Conservation (phyloP, 2,113 vertebrate species). For the Platycercus adscitus region DNA sequence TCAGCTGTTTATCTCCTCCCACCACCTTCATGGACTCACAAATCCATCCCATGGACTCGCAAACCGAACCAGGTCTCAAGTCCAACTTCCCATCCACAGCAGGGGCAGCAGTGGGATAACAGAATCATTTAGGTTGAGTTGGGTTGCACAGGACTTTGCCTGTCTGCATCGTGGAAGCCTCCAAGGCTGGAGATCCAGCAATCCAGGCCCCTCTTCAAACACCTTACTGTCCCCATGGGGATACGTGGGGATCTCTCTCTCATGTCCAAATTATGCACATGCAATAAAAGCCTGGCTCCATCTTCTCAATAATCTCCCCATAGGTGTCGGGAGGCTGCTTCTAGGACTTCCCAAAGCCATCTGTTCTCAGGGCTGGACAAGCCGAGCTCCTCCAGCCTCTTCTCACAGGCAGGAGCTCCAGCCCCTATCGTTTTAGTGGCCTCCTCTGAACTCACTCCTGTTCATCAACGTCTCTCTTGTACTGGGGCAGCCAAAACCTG, state of each 20-base stretch:
- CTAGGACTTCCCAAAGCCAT: not conserved
- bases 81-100: not conserved
- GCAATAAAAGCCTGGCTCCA: not conserved
- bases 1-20: not conserved
- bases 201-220: not conserved
- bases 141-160: not conserved
- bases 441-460: not conserved
- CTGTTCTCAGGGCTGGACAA: not conserved
- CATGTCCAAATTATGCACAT: not conserved
- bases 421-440: not conserved
- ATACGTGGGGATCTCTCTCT: too few species aligned
- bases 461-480: not conserved
- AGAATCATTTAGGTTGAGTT: not conserved
- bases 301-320: not conserved
- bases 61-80: not conserved
- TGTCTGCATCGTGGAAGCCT: not conserved
- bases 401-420: not conserved
- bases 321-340: fast-evolving
- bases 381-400: not conserved
- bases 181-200: not conserved
- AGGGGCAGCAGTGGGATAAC: not conserved
- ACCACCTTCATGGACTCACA: fast-evolving
- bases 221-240: fast-evolving
- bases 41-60: not conserved
- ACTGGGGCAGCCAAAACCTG: not conserved